A percentile compares a stretch with the other conserved stretches of the same genome.
Evolutionary conservation across 1,140 invertebrate species (phyloP).

Genomic region (Philopotamus ludificatus): DNA sequence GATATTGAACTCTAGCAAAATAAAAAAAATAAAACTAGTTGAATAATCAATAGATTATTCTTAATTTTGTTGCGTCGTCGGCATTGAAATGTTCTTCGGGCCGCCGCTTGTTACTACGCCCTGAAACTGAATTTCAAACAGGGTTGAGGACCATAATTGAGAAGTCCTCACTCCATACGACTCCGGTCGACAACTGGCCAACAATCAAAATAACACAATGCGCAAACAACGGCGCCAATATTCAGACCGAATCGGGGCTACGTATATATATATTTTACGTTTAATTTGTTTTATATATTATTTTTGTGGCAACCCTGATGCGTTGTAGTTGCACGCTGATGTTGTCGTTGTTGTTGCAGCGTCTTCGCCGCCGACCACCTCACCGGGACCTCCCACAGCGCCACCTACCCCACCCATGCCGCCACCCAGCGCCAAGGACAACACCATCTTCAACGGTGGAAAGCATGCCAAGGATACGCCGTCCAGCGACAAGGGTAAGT

Average conservation of each 20-base stretch:
- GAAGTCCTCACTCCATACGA: conserved; percentile 7
- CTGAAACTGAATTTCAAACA: conserved; percentile 22
- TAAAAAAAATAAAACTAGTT: too few relatives aligned
- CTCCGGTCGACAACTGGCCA: conserved; percentile 11
- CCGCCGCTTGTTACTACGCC: neutral
- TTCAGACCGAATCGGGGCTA: too few relatives aligned
- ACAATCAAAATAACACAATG: conserved; percentile 20
- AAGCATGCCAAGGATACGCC: conserved; percentile 35
- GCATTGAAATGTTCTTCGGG: neutral
- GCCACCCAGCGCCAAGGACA: conserved; percentile 29
- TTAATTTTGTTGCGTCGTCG: neutral
- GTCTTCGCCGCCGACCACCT: conserved; percentile 36
- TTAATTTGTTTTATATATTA: neutral
- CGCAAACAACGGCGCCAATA: conserved; percentile 13
- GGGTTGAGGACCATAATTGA: conserved; percentile 7
- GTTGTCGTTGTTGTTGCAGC: conserved; percentile 23
- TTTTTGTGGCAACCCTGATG: too few relatives aligned
- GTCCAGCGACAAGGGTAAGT: conserved; percentile 37
- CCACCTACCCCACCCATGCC: conserved; percentile 27
- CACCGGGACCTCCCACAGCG: conserved; percentile 26
- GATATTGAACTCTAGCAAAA: too few relatives aligned
- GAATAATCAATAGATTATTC: too few relatives aligned
- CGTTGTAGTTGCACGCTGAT: neutral
- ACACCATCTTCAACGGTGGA: conserved; percentile 35
- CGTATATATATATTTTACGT: too few relatives aligned